Base-by-base conservation (phyloP, 2,797 vertebrate genomes). In the Champsocephalus gunnari region DNA sequence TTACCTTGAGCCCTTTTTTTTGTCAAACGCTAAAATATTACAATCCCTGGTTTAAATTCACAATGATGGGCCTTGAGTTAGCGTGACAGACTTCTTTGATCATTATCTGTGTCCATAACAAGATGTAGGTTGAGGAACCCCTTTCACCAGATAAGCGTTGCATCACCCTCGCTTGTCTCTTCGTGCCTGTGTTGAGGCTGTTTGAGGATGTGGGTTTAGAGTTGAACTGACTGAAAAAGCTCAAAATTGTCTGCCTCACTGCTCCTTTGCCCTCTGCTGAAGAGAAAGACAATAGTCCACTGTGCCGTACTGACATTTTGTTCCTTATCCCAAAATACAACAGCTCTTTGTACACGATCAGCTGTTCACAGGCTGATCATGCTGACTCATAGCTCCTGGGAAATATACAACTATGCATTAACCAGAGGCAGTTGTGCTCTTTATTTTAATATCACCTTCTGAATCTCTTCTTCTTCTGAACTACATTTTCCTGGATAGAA, bases 221-320 rank as follows among this genome's bases (percentile, higher is more conserved):
- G 62, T 4, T 69, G 32, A 73, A 66, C 14, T 55, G 8, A 21
- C 44, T 77, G 77, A 90, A 73, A 68, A 62, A 32, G 24, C 60
- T 75, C 60, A 66, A 73, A 57, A 75, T 66, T 63, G 75, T 63
- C 70, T 66, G 79, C 83, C 47, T 77, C 80, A 34, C 17, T 66
- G 72, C 83, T 68, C 41, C 55, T 59, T 73, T 85, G 79, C 51
- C 77, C 60, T 69, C 62, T 68, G 75, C 68, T 71, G 71, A 82
- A 38, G 72, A 75, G 66, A 66, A 24, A 49, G 59, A 84, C 85
- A 84, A 60, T 71, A 21, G 58, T 57, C 61, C n/a, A 45, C 77
- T 85, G 83, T 84, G 50, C 47, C 12, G 1, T 17, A 16, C 1
- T 0, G 13, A 49, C 14, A 41, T 38, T 78, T 78, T 66, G 60